Evolutionary conservation across 2,113 vertebrate species (phyloP), one percentile per base, ranked within the genome.

Genomic region (Podiceps cristatus): DNA sequence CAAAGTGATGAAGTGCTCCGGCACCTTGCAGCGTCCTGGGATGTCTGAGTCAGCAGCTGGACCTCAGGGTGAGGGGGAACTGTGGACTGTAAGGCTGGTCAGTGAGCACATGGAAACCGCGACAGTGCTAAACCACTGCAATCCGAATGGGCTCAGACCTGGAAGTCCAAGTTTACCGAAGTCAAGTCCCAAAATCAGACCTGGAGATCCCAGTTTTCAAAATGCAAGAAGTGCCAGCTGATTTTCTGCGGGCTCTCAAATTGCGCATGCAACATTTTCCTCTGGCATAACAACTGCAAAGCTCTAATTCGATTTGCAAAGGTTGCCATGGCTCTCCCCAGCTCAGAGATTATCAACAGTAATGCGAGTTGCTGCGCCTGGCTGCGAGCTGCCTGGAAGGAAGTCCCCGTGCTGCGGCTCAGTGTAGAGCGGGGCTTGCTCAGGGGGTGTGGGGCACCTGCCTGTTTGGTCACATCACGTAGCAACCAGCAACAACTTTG

Each of bases 71-170:
- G 1, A 59, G 19, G 15, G 23, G 13, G 11, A 69, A 29, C 9
- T 33, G 10, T 0, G 0, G 25, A 9, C 55, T 49, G 31, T 9
- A 69, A 1, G 5, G 55, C 14, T 86, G 82, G 8, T 56, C 9
- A 23, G 40, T 23, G 13, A 91, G 50, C 31, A 14, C 6, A 1
- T 27, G 63, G 42, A 73, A 93, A 67, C 28, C 6, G 4, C 20
- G 5, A 35, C 20, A 25, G 42, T 58, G n/a, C 6, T 28, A 73
- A 72, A 67, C n/a, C 40, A 15, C 60, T 81, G 58, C 40, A 82
- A 10, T 45, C 19, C 10, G 22, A 45, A 55, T 5, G 9, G 35
- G 4, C 11, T 91, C 14, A 77, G 27, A 47, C 5, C 50, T n/a
- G n/a, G n/a, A n/a, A n/a, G n/a, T n/a, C n/a, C 50, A 79, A 63